A percentile compares a stretch with the other conserved stretches of the same genome.
Conservation (phyloP, 1,140 invertebrate species). For the Centruroides vittatus region DNA sequence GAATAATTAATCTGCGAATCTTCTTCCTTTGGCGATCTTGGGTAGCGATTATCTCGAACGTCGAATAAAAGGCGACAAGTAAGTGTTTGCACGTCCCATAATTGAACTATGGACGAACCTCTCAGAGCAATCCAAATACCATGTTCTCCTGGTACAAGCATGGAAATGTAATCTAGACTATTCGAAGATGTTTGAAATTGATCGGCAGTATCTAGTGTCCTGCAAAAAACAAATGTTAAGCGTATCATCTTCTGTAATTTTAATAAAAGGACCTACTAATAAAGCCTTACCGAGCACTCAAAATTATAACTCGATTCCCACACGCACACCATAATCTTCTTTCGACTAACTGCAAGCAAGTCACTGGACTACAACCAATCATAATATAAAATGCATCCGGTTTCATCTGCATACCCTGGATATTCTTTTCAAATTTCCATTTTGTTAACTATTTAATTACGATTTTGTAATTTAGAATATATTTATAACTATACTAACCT, state of each 20-base stretch:
- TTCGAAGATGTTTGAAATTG: constrained; percentile 33
- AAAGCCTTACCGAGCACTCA: constrained; percentile 30
- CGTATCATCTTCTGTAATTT: background rate
- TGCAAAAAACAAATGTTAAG: constrained; percentile 14
- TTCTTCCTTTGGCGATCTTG: constrained; percentile 29
- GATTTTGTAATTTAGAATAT: background rate
- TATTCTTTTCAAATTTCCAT: background rate
- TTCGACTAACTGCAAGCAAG: constrained; percentile 29
- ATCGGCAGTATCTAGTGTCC: constrained; percentile 33
- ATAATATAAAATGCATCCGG: constrained; percentile 35
- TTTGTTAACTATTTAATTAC: too few species aligned
- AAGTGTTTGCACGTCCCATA: constrained; percentile 33
- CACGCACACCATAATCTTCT: constrained; percentile 34
- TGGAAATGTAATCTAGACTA: constrained; percentile 29
- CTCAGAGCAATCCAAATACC: constrained; percentile 37
- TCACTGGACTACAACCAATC: constrained; percentile 30
- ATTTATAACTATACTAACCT: constrained; percentile 23
- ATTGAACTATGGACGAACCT: constrained; percentile 35
- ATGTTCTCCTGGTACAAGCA: constrained; percentile 24
- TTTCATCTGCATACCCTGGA: constrained; percentile 3
- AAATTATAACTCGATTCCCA: constrained; percentile 34
- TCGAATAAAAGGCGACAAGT: constrained; percentile 37
- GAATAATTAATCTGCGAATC: constrained; percentile 26
- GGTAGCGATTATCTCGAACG: constrained; percentile 30
- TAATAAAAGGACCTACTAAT: background rate